Evolutionary conservation across 1,140 invertebrate genomes (phyloP).

Genomic region (Drosophila quadrilineata): DNA sequence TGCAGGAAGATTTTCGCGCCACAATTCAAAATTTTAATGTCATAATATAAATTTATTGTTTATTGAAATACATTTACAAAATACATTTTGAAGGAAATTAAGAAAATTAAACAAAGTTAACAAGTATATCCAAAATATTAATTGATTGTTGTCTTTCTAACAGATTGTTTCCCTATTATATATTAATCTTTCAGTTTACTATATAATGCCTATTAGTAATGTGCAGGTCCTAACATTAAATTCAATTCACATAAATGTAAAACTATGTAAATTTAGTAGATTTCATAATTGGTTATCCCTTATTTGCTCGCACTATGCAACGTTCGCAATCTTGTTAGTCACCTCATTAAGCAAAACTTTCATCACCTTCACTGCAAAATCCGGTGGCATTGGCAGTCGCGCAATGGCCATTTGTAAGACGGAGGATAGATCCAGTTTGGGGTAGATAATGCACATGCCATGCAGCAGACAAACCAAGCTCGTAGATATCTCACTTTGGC

Average conservation of each 20-base stretch:
- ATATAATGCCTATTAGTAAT: background rate
- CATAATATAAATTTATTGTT: slow-evolving; percentile 35
- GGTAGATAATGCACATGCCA: slow-evolving; percentile 64
- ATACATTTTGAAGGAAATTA: slow-evolving; percentile 6
- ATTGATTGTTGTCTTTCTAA: slow-evolving; percentile 19
- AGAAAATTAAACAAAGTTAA: slow-evolving; percentile 52
- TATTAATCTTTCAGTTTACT: background rate
- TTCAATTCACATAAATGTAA: slow-evolving; percentile 15
- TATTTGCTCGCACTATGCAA: slow-evolving; percentile 17
- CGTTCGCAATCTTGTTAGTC: slow-evolving; percentile 52
- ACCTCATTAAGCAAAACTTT: slow-evolving; percentile 60
- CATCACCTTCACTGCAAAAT: slow-evolving; percentile 73
- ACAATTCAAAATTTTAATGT: slow-evolving; percentile 13
- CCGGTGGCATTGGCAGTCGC: slow-evolving; percentile 77
- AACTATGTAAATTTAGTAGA: slow-evolving; percentile 13
- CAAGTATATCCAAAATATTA: slow-evolving; percentile 23
- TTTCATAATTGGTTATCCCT: background rate
- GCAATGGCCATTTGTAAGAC: slow-evolving; percentile 70
- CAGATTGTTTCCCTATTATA: slow-evolving; percentile 7
- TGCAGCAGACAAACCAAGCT: slow-evolving; percentile 65
- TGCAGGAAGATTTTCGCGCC: too few species aligned
- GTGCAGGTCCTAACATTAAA: slow-evolving; percentile 11
- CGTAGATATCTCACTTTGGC: slow-evolving; percentile 78
- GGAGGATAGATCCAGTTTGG: slow-evolving; percentile 58
- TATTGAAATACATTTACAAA: slow-evolving; percentile 6